Evolutionary conservation across 2,113 vertebrate species (phyloP).

Genomic region (Eublepharis macularius): DNA sequence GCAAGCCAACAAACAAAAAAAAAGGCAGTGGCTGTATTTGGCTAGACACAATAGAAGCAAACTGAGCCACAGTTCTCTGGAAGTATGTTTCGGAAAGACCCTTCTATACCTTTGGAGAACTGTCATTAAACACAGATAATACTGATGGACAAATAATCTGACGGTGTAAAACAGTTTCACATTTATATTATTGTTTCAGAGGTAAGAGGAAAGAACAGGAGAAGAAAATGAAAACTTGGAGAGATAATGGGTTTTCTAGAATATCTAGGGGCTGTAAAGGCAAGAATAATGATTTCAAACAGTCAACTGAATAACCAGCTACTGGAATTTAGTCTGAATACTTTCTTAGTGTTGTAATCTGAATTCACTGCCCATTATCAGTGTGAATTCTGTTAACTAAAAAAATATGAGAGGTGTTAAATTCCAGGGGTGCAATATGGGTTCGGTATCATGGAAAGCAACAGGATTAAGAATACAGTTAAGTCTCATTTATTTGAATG

Average conservation of each 20-base stretch:
- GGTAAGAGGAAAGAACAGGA: not conserved
- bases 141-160: too few species aligned
- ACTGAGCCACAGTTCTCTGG: too few species aligned
- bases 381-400: not conserved
- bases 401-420: not conserved
- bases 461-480: too few species aligned
- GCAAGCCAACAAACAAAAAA: too few species aligned
- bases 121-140: too few species aligned
- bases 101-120: too few species aligned
- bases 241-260: not conserved
- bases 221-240: not conserved
- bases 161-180: too few species aligned
- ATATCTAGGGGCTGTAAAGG: not conserved
- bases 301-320: not conserved
- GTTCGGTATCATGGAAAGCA: not conserved
- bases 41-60: too few species aligned
- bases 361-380: not conserved
- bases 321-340: not conserved
- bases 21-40: too few species aligned
- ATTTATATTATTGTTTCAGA: too few species aligned
- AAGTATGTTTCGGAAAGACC: too few species aligned
- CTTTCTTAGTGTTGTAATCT: not conserved
- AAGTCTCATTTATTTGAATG: not conserved
- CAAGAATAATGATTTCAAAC: not conserved
- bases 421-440: not conserved